A percentile compares a stretch with the other conserved stretches of the same genome.
These are phyloP conservation scores for Oplegnathus fasciatus DNA, from an alignment of 2,113 vertebrate species.

Conservation along the genomic window DNA sequence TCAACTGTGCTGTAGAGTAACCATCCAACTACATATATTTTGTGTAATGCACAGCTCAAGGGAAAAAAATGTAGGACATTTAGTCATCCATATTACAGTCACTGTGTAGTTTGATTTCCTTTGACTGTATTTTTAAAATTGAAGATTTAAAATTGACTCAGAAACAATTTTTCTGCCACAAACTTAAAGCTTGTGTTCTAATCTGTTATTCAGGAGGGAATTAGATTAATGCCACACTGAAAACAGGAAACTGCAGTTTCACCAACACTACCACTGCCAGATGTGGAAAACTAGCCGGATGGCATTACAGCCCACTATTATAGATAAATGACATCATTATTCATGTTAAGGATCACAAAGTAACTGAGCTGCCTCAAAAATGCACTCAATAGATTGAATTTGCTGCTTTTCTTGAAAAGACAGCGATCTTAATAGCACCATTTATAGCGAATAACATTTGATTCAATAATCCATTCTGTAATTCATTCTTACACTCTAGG, in stretches of 20 bases:
- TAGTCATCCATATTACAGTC: neutral
- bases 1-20: neutral
- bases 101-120: neutral
- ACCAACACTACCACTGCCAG: conserved; percentile 31
- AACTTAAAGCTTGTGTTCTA: neutral
- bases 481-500: conserved; percentile 22
- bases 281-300: conserved; percentile 25
- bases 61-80: neutral
- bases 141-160: neutral
- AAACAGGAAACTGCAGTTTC: conserved; percentile 46
- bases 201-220: conserved; percentile 45
- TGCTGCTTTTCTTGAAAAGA: conserved; percentile 26
- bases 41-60: neutral
- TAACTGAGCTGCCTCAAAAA: conserved; percentile 24
- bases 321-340: conserved; percentile 42
- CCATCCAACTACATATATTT: neutral
- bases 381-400: conserved; percentile 14
- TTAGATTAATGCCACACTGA: conserved; percentile 39
- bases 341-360: conserved; percentile 39
- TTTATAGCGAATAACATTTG: conserved; percentile 21
- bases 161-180: neutral
- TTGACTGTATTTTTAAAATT: conserved; percentile 17
- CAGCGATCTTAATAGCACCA: conserved; percentile 24
- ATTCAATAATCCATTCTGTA: conserved; percentile 25
- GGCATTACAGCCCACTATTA: conserved; percentile 20